Percentiles rank a stretch among this genome's conserved stretches.
Evolutionary conservation across 2,888 invertebrate genomes (phyloP).

Genomic region (Ypsolopha sequella): DNA sequence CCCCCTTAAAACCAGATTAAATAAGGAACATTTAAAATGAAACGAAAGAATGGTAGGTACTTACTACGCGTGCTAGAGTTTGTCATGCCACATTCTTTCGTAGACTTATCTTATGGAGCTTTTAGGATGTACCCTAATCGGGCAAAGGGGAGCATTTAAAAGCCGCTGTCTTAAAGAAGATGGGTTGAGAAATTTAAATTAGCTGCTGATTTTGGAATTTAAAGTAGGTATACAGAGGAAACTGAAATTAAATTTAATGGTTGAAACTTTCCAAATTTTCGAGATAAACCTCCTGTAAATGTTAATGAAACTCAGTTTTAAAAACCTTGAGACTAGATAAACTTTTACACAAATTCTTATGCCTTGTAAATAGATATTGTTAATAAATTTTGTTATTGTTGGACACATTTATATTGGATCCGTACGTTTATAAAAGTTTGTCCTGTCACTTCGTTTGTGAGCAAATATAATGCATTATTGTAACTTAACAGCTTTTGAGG

Average conservation of each 20-base stretch:
- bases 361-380: too few relatives aligned
- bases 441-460: too few relatives aligned
- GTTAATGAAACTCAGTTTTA: too few relatives aligned
- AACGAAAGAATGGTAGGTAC: neutral
- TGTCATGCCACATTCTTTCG: slow-evolving; percentile 60
- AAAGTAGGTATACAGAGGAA: slow-evolving; percentile 6
- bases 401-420: too few relatives aligned
- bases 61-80: slow-evolving; percentile 8
- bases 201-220: slow-evolving; percentile 42
- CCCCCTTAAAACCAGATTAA: neutral
- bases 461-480: too few relatives aligned
- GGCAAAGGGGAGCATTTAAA: slow-evolving; percentile 51
- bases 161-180: slow-evolving; percentile 48
- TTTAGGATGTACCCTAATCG: slow-evolving; percentile 67
- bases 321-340: too few relatives aligned
- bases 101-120: slow-evolving; percentile 61
- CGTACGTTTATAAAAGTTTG: too few relatives aligned
- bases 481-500: too few relatives aligned
- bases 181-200: slow-evolving; percentile 57
- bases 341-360: too few relatives aligned
- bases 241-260: slow-evolving; percentile 7
- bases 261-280: neutral
- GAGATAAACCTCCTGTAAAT: too few relatives aligned
- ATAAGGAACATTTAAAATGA: neutral
- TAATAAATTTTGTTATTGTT: too few relatives aligned